Conservation (phyloP, 2,888 invertebrate genomes). For the Agrenia bidenticulata region DNA sequence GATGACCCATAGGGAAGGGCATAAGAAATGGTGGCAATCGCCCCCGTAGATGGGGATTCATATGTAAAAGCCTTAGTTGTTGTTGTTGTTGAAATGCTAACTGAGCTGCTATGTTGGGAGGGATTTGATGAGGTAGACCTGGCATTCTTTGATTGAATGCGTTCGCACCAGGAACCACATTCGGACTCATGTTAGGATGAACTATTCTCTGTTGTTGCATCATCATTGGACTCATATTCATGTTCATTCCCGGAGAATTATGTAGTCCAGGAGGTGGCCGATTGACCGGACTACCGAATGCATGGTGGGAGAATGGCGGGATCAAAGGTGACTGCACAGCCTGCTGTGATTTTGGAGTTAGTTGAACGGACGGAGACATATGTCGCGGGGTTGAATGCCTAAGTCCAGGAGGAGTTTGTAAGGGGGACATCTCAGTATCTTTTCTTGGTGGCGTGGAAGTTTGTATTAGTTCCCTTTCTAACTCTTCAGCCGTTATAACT, state of each 20-base stretch:
- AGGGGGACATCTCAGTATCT: not conserved
- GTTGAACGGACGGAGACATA: not conserved
- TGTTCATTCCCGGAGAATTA: not conserved
- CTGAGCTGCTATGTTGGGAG: conserved; percentile 33
- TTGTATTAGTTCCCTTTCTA: conserved; percentile 47
- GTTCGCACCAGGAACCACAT: conserved; percentile 20
- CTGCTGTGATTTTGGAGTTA: not conserved
- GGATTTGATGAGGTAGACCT: conserved; percentile 30
- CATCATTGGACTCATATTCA: conserved; percentile 14
- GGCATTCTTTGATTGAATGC: conserved; percentile 10
- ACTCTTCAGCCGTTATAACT: conserved; percentile 47
- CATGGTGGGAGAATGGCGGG: not conserved
- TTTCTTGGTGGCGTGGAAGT: conserved; percentile 22
- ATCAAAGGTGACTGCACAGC: conserved; percentile 19
- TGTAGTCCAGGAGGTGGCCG: conserved; percentile 7
- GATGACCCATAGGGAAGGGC: conserved; percentile 31
- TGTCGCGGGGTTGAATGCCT: conserved; percentile 11
- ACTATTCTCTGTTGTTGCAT: conserved; percentile 16
- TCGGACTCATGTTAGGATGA: conserved; percentile 20
- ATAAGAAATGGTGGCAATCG: conserved; percentile 32
- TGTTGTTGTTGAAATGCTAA: conserved; percentile 46
- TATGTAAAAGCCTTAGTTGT: conserved; percentile 40
- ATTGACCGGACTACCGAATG: conserved; percentile 15
- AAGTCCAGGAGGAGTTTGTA: conserved; percentile 1
- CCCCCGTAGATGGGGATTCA: conserved; percentile 41